Base-by-base conservation (phyloP, 2,113 vertebrate species). In the Garra rufa region DNA sequence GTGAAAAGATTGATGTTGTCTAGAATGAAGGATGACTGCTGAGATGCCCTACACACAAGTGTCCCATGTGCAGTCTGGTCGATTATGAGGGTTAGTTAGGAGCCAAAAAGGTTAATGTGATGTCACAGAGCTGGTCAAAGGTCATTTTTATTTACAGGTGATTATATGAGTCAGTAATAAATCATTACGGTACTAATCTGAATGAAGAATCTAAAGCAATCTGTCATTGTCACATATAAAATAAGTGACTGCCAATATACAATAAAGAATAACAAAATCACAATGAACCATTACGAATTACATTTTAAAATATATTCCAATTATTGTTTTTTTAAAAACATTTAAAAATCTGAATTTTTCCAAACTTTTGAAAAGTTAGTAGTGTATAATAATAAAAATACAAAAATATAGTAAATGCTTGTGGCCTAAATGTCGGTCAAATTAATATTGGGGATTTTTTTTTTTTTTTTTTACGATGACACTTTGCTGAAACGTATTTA, bases 101-200 rank as follows among this genome's bases (percentile, higher is more conserved):
- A 28, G 46, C 48, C 28, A 43, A 19, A 65, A 80, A 80, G 77
- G 77, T 80, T 80, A 80, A 80, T 48, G 77, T 65, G 59, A 65
- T 63, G 59, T 80, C 59, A 48, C 1, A 46, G 41, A 65, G 14
- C 57, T 65, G 77, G 77, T 46, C 59, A 80, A 46, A 46, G 80
- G 48, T 82, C 73, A 82, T 48, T n/a, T 55, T 41, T 83, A 15
- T 71, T 83, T 65, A 63, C 21, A 48, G 34, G 28, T 55, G 50
- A 78, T 82, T 75, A 43, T 74, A 9, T 17, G 73, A 41, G 17
- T 9, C 10, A 17, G 26, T 80, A 84, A 57, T 87, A 83, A 87
- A 85, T 87, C 67, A 85, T 83, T 65, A 80, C 0, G 3, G 24
- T 80, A 43, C 76, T 48, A 30, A 48, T 46, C 41, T 65, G 6